Evolutionary conservation across 2,888 invertebrate genomes (phyloP).

Genomic region (Microchrysa polita): DNA sequence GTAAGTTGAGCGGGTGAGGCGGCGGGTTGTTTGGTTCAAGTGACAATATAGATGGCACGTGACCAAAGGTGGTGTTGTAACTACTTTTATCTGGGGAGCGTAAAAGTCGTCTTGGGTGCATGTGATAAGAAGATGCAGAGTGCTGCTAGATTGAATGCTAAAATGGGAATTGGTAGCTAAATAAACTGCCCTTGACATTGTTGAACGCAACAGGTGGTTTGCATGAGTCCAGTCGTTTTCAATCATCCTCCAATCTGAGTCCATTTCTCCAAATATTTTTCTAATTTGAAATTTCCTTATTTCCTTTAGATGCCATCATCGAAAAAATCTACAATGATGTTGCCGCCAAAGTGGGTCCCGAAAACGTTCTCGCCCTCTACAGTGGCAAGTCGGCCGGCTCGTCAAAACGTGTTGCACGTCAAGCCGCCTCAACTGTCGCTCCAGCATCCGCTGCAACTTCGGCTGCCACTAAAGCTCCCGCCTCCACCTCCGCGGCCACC

Average conservation of each 20-base stretch:
- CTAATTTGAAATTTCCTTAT: too few species aligned
- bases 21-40: neutral
- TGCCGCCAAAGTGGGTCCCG: slow-evolving; percentile 54
- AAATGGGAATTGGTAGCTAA: too few species aligned
- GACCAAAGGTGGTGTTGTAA: neutral
- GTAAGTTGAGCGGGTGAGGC: slow-evolving; percentile 58
- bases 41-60: too few species aligned
- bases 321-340: slow-evolving; percentile 67
- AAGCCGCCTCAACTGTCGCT: slow-evolving; percentile 24
- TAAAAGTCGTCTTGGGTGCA: too few species aligned
- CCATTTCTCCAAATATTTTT: too few species aligned
- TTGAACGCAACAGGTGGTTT: too few species aligned
- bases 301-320: slow-evolving; percentile 66
- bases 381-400: slow-evolving; percentile 46
- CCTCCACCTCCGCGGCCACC: neutral
- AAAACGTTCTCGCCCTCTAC: slow-evolving; percentile 51
- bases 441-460: neutral
- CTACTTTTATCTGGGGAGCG: too few species aligned
- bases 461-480: neutral
- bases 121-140: too few species aligned
- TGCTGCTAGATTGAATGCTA: too few species aligned
- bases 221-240: too few species aligned
- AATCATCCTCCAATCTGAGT: too few species aligned
- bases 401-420: slow-evolving; percentile 34
- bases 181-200: too few species aligned